These are phyloP conservation scores for Ginglymostoma cirratum DNA, from an alignment of 2,113 vertebrate species.

Conservation along the genomic window DNA sequence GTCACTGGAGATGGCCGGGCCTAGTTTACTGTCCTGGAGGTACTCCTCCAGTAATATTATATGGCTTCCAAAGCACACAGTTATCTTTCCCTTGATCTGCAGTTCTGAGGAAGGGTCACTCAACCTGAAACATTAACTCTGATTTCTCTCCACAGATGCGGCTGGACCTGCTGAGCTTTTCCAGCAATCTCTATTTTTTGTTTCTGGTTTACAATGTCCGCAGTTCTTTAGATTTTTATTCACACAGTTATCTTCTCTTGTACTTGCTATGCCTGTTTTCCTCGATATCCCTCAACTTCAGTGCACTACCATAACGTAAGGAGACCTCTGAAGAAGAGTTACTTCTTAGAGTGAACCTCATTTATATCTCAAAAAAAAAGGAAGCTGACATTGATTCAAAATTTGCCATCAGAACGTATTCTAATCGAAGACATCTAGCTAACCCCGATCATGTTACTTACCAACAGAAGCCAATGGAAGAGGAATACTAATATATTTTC, in stretches of 20 bases:
- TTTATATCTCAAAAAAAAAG: background rate
- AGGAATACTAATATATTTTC: background rate
- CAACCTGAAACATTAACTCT: no score
- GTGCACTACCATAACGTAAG: background rate
- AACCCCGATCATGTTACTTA: background rate
- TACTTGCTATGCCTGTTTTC: background rate
- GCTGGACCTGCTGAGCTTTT: no score
- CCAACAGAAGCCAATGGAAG: background rate
- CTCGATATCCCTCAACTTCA: background rate
- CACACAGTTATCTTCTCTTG: background rate
- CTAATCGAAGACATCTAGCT: background rate
- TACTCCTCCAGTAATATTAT: background rate
- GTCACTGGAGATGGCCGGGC: background rate
- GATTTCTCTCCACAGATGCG: no score
- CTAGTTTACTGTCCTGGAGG: background rate
- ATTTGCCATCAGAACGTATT: background rate
- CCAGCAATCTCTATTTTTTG: no score
- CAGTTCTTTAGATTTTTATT: no score
- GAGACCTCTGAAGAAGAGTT: background rate
- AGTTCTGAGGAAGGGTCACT: no score
- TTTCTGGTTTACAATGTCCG: no score
- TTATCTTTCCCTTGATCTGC: background rate
- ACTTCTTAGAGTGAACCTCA: background rate
- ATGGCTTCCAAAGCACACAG: background rate
- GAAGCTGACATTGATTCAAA: background rate